Evolutionary conservation across 2,797 vertebrate genomes (phyloP).

Genomic region (Halcyon chelicuti): DNA sequence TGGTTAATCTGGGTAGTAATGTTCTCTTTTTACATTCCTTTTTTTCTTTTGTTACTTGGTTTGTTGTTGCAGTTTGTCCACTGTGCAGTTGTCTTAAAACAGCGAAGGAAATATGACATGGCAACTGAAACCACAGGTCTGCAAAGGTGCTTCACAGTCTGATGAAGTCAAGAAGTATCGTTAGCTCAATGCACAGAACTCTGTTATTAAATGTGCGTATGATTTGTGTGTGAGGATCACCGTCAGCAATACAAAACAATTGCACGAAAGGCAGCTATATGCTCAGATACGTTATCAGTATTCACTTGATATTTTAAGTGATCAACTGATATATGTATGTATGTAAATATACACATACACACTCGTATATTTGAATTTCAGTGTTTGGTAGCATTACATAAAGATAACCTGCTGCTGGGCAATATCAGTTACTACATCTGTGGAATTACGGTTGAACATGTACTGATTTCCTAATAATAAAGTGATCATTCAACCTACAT

Average conservation of each 20-base stretch:
- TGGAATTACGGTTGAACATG: not conserved
- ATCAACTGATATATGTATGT: not conserved
- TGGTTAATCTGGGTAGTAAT: not conserved
- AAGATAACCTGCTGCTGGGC: not conserved
- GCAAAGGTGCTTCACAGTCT: not conserved
- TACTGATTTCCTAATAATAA: not conserved
- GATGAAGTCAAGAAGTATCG: not conserved
- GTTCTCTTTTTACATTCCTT: not conserved
- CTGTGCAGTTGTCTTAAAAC: not conserved
- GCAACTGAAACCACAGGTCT: not conserved
- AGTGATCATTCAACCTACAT: constrained; percentile 6
- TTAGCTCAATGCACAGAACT: not conserved
- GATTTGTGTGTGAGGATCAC: not conserved
- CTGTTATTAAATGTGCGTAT: not conserved
- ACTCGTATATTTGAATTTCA: not conserved
- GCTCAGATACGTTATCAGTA: not conserved
- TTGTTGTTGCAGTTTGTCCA: not conserved
- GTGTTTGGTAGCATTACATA: not conserved
- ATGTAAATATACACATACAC: not conserved
- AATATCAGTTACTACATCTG: not conserved
- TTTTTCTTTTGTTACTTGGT: not conserved
- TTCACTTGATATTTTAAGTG: not conserved
- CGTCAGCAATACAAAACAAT: accelerated
- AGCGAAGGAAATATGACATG: not conserved
- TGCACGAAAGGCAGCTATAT: not conserved